A percentile compares a stretch with the other conserved stretches of the same genome.
These are phyloP conservation scores for Misgurnus mizolepis DNA, from an alignment of 2,113 vertebrate genomes.

Conservation along the genomic window DNA sequence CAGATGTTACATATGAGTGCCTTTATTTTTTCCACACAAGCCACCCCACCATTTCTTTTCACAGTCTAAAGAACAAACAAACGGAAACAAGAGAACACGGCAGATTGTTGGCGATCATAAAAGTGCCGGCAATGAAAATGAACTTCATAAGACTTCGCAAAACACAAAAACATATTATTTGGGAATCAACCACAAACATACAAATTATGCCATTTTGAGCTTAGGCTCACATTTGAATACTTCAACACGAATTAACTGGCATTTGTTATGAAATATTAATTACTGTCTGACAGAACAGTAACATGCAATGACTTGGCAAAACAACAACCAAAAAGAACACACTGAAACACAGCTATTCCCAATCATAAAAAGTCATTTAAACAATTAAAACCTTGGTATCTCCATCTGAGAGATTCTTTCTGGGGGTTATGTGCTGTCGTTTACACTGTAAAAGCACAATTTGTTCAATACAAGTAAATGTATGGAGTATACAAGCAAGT, in stretches of 20 bases:
- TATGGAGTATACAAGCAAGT: not conserved
- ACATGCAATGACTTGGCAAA: constrained; percentile 44
- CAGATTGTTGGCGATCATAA: constrained; percentile 38
- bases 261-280: constrained; percentile 28
- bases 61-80: constrained; percentile 46
- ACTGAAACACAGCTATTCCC: not conserved
- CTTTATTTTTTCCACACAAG: constrained; percentile 39
- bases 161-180: constrained; percentile 25
- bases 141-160: constrained; percentile 33
- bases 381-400: not conserved
- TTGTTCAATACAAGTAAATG: not conserved
- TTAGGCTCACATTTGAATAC: constrained; percentile 11
- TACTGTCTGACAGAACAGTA: constrained; percentile 40
- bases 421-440: not conserved
- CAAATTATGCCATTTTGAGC: not conserved
- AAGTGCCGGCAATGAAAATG: constrained; percentile 33
- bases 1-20: constrained; percentile 43
- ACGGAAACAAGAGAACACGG: constrained; percentile 27
- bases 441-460: not conserved
- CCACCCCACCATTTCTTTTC: constrained; percentile 49
- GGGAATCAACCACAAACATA: constrained; percentile 2
- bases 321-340: constrained; percentile 5
- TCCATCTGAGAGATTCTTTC: not conserved
- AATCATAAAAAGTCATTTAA: not conserved
- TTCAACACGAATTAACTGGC: constrained; percentile 24